Percentiles rank a stretch among this genome's conserved stretches.
Conservation (phyloP, 2,797 vertebrate genomes). For the Paramormyrops hopkinsi region DNA sequence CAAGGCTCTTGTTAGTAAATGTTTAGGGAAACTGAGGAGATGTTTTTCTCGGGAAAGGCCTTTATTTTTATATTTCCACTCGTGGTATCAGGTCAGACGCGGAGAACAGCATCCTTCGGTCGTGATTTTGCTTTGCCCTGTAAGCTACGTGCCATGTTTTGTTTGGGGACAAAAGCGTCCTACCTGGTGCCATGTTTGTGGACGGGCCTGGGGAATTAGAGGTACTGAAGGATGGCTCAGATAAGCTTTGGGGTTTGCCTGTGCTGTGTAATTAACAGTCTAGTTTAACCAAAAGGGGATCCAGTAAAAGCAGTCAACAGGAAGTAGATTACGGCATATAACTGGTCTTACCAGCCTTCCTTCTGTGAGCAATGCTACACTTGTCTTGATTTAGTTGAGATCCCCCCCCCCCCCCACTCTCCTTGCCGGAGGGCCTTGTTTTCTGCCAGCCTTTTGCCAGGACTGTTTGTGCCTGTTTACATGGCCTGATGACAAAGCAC, state of each 20-base stretch:
- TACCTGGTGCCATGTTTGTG: background rate
- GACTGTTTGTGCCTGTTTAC: background rate
- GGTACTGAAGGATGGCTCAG: background rate
- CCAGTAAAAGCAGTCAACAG: background rate
- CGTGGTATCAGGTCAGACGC: background rate
- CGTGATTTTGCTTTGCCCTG: background rate
- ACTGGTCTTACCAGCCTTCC: background rate
- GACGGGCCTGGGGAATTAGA: background rate
- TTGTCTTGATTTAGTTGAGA: background rate
- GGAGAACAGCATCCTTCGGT: background rate
- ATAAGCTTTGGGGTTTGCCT: background rate
- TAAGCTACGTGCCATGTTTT: background rate
- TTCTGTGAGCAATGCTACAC: background rate
- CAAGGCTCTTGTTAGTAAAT: constrained; percentile 2
- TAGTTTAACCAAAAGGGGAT: background rate
- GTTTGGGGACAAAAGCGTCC: background rate
- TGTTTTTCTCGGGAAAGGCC: background rate
- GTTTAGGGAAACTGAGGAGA: background rate
- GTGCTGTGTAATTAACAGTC: background rate
- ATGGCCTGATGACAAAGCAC: background rate
- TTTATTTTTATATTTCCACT: background rate
- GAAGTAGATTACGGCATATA: background rate
- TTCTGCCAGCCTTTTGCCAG: background rate
- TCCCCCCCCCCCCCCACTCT: background rate
- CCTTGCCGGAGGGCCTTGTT: background rate